These are phyloP conservation scores for Amiota communis DNA, from an alignment of 2,888 invertebrate genomes.

Conservation along the genomic window DNA sequence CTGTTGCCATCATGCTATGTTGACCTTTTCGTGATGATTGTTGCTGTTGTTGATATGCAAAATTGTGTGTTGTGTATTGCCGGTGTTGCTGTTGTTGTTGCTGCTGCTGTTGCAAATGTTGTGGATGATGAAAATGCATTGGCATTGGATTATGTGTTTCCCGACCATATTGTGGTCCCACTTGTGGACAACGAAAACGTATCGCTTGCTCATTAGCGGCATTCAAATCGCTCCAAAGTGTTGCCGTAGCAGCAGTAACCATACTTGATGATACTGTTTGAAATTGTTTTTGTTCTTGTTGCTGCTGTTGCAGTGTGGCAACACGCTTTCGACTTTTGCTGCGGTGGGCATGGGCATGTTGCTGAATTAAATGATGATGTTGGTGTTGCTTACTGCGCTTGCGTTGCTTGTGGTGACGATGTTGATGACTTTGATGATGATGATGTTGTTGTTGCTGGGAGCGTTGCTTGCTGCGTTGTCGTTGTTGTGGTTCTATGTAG, in stretches of 20 bases:
- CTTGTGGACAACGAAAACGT: slow-evolving; percentile 70
- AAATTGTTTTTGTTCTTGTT: slow-evolving; percentile 16
- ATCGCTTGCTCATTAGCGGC: slow-evolving; percentile 68
- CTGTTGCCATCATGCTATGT: slow-evolving; percentile 20
- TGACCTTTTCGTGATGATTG: slow-evolving; percentile 14
- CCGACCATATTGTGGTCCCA: slow-evolving; percentile 67
- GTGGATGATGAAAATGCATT: slow-evolving; percentile 69
- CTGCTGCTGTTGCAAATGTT: slow-evolving; percentile 51
- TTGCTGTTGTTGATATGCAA: slow-evolving; percentile 32
- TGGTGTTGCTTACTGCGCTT: slow-evolving; percentile 39
- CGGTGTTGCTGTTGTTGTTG: slow-evolving; percentile 37
- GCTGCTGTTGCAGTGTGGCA: slow-evolving; percentile 14
- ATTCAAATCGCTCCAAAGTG: slow-evolving; percentile 58
- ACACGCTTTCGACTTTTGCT: slow-evolving; percentile 13
- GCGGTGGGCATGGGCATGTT: slow-evolving; percentile 4
- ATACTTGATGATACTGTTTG: slow-evolving; percentile 29
- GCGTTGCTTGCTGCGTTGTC: slow-evolving; percentile 52
- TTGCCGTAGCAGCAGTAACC: slow-evolving; percentile 44
- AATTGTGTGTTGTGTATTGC: slow-evolving; percentile 29
- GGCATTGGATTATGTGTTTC: slow-evolving; percentile 62
- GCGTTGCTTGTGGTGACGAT: slow-evolving; percentile 30
- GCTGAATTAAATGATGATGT: slow-evolving; percentile 24
- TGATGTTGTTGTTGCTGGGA: slow-evolving; percentile 50
- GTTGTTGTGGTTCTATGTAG: slow-evolving; percentile 46
- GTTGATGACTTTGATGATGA: slow-evolving; percentile 34